Conservation (phyloP, 2,888 invertebrate genomes). For the Psylliodes chrysocephalus region DNA sequence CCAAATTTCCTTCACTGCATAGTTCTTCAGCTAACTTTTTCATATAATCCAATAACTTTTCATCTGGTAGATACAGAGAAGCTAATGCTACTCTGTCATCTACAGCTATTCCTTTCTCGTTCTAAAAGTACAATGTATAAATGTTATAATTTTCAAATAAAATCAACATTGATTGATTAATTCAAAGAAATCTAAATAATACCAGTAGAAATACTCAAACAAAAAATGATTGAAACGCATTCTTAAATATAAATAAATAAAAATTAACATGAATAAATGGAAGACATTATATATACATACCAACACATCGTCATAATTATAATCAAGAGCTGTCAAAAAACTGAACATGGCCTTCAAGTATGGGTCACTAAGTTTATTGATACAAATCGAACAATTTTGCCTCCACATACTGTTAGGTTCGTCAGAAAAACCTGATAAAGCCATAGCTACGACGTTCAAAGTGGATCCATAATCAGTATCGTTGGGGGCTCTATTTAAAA, state of each 20-base stretch:
- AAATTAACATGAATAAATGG: no score
- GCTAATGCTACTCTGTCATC: slow-evolving; percentile 93
- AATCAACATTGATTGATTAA: no score
- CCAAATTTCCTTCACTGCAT: slow-evolving; percentile 80
- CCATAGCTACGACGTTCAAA: slow-evolving; percentile 79
- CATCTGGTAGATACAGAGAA: slow-evolving; percentile 85
- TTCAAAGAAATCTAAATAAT: no score
- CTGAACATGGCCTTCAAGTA: slow-evolving; percentile 91
- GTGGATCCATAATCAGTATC: slow-evolving; percentile 56
- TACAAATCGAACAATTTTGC: slow-evolving; percentile 78
- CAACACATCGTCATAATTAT: slow-evolving; percentile 79
- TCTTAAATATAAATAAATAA: no score
- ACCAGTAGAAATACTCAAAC: no score
- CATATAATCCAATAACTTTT: slow-evolving; percentile 81
- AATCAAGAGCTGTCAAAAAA: slow-evolving; percentile 85
- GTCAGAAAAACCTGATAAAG: slow-evolving; percentile 86
- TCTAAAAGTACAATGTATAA: slow-evolving; percentile 73
- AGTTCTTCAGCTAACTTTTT: slow-evolving; percentile 76
- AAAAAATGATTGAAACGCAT: no score
- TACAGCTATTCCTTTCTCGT: slow-evolving; percentile 85
- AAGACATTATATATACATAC: slow-evolving; percentile 72
- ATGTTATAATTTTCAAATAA: no score
- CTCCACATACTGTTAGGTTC: slow-evolving; percentile 85
- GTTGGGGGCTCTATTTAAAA: slow-evolving; percentile 78
- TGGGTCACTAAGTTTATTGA: slow-evolving; percentile 84